Evolutionary conservation across 37 sponge, comb jelly and placozoan species (phyloP), one percentile per base, ranked within the genome.

Genomic region (Hormiphora californensis): DNA sequence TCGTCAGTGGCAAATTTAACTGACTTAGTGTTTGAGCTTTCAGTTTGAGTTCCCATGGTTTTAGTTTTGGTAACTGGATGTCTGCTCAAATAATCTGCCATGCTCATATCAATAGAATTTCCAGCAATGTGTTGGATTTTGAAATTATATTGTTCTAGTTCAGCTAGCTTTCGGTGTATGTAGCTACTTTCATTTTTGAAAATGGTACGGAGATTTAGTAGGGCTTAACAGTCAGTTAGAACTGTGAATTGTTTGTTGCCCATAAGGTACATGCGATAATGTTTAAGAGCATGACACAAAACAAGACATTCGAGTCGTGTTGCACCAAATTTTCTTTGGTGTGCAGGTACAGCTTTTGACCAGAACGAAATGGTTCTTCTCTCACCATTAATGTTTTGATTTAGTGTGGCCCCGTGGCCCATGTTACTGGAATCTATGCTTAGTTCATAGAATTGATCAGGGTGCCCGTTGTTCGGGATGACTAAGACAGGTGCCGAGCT

Each of bases 251-350:
- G n/a, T n/a, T n/a, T n/a, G n/a, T n/a, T n/a, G n/a, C n/a, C n/a
- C n/a, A n/a, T n/a, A n/a, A 57, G 61, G 7, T n/a, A 57, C 25
- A 57, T n/a, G 5, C 23, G 11, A 21, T 27, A 57, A n/a, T 57
- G 61, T 5, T n/a, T 7, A 7, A 57, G 22, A 7, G 61, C 61
- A 9, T 27, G 27, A 17, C 22, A 27, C 7, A 57, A n/a, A 9
- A 4, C 11, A 23, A 57, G 19, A 23, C 11, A n/a, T 57, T 57
- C 61, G 7, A 57, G 61, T 17, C 23, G 11, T 21, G 61, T 57
- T n/a, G n/a, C n/a, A n/a, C 61, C 61, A 17, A n/a, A 57, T 57
- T 57, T 57, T 27, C 22, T 21, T 57, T 57, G 61, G 61, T 57
- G 61, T n/a, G 11, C 22, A 4, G 61, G 61, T 4, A 57, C 61